These are phyloP conservation scores for Scophthalmus maximus DNA, from an alignment of 2,113 vertebrate species.

Conservation along the genomic window DNA sequence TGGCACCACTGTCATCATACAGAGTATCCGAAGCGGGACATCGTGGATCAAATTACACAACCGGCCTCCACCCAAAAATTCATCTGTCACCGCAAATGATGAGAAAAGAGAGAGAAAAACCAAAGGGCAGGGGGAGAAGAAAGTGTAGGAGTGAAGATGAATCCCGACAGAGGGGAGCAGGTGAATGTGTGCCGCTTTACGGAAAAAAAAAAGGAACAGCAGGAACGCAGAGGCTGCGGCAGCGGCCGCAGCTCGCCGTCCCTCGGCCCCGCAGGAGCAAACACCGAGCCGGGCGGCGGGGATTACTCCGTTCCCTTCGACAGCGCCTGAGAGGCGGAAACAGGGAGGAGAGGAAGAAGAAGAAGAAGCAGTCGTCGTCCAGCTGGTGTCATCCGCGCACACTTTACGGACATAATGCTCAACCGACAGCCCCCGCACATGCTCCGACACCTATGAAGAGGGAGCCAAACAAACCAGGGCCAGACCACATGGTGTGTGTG, in stretches of 20 bases:
- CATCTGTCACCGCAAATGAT: no score
- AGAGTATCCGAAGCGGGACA: no score
- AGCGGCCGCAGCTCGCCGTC: no score
- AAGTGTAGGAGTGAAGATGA: neutral
- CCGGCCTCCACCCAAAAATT: no score
- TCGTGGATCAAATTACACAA: no score
- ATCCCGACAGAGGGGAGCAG: neutral
- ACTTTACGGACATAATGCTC: conserved; percentile 29
- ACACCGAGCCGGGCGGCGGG: conserved; percentile 46
- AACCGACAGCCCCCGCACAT: conserved; percentile 45
- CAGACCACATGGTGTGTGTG: conserved; percentile 41
- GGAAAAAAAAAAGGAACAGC: conserved; percentile 27
- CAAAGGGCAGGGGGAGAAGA: neutral
- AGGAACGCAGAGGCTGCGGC: conserved; percentile 22
- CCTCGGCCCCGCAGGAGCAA: no score
- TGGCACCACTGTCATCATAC: no score
- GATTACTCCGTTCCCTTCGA: conserved; percentile 56
- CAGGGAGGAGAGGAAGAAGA: no score
- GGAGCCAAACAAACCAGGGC: conserved; percentile 54
- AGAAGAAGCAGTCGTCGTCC: conserved; percentile 39
- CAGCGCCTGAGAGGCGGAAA: conserved; percentile 43
- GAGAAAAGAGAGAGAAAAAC: no score
- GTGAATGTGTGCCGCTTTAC: neutral
- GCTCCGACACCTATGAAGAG: conserved; percentile 49
- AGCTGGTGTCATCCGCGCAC: conserved; percentile 59